Conservation (phyloP, 2,888 invertebrate species). For the Spatulosminthurus flaviceps region DNA sequence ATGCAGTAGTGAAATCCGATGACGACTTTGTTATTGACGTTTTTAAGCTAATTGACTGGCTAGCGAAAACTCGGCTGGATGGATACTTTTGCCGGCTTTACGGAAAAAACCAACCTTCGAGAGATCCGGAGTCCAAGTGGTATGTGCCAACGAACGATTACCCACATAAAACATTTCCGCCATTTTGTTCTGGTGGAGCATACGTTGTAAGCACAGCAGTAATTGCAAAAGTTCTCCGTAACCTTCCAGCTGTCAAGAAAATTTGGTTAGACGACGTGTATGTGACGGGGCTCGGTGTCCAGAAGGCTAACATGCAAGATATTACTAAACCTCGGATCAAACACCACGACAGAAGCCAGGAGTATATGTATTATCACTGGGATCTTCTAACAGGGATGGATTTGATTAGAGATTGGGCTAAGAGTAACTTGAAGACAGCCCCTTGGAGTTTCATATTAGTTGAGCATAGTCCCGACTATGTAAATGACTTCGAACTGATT, state of each 20-base stretch:
- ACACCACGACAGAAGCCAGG: slow-evolving; percentile 5
- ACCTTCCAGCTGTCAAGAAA: not conserved
- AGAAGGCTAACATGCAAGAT: not conserved
- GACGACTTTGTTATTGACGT: slow-evolving; percentile 38
- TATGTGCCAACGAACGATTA: not conserved
- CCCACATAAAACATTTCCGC: not conserved
- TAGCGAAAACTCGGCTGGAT: not conserved
- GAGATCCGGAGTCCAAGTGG: slow-evolving; percentile 18
- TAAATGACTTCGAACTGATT: not conserved
- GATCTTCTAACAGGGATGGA: slow-evolving; percentile 20
- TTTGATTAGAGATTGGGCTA: slow-evolving; percentile 30
- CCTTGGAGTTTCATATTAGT: slow-evolving; percentile 34
- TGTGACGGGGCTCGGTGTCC: slow-evolving; percentile 25
- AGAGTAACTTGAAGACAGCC: not conserved
- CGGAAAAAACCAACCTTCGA: not conserved
- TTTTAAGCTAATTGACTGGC: slow-evolving; percentile 24
- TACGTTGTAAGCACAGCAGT: slow-evolving; percentile 13
- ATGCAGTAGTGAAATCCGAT: slow-evolving; percentile 24
- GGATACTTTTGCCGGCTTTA: slow-evolving; percentile 32
- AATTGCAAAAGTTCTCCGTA: not conserved
- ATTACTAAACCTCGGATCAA: slow-evolving; percentile 40
- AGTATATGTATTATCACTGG: slow-evolving; percentile 32
- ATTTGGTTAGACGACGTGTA: slow-evolving; percentile 40
- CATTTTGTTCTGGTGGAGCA: slow-evolving; percentile 36
- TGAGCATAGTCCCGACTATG: slow-evolving; percentile 13